These are phyloP conservation scores for Tiliacea aurago DNA, from an alignment of 2,888 invertebrate species.

Conservation along the genomic window DNA sequence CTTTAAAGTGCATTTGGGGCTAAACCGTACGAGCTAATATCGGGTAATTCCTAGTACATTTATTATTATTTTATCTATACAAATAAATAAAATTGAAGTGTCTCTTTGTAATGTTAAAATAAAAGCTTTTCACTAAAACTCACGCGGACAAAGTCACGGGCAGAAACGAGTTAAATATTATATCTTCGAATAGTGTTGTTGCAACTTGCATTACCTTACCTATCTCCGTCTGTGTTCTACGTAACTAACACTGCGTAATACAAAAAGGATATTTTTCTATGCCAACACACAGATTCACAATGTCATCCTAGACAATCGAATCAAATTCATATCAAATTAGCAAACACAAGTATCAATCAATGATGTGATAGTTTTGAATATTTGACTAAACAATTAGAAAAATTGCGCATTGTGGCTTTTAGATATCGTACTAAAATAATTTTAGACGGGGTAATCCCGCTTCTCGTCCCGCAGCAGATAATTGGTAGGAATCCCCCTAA, in stretches of 20 bases:
- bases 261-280: neutral
- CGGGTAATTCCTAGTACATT: too few species aligned
- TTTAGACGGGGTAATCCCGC: neutral
- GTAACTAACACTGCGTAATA: neutral
- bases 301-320: slow-evolving; percentile 16
- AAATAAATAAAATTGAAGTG: too few species aligned
- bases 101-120: too few species aligned
- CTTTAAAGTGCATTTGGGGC: too few species aligned
- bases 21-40: too few species aligned
- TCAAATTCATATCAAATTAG: slow-evolving; percentile 14
- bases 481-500: slow-evolving; percentile 9
- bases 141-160: too few species aligned
- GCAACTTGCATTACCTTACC: neutral
- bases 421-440: slow-evolving; percentile 3
- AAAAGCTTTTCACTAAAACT: too few species aligned
- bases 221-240: too few species aligned
- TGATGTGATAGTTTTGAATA: slow-evolving; percentile 11
- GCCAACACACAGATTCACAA: neutral
- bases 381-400: slow-evolving; percentile 17
- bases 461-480: neutral
- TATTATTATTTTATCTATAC: too few species aligned
- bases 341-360: slow-evolving; percentile 13
- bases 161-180: too few species aligned
- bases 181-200: neutral
- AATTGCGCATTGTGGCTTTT: neutral